Evolutionary conservation across 2,113 vertebrate species (phyloP), one percentile per base, ranked within the genome.

Genomic region (Carassius auratus): DNA sequence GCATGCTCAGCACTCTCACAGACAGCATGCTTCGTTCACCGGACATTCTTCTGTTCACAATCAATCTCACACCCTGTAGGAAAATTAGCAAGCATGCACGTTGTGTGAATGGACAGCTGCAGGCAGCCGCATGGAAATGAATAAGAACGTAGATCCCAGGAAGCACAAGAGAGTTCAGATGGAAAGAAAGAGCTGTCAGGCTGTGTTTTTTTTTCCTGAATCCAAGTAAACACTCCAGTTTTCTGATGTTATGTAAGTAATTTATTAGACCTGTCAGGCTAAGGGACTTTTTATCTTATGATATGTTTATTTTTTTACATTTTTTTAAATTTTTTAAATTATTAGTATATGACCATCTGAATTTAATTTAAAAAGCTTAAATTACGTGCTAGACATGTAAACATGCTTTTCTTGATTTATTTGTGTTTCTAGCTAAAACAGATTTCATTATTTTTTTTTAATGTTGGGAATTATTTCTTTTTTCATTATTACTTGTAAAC

Each of bases 71-170:
- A 81, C 85, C 69, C 85, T 45, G 77, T 76, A 55, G 71, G 84
- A 71, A 84, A 86, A 84, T 88, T 83, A 69, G 81, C 71, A 42
- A 33, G 84, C 23, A 59, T 86, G 84, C 66, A 38, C 26, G 55
- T 88, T 69, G 74, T 88, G 84, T 86, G 68, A 86, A 83, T 21
- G 26, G 66, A 68, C 87, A 86, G 85, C 85, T 88, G 87, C 81
- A 84, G 69, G 81, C 76, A 80, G 76, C 59, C 86, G 33, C 84
- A 66, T 76, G 62, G 57, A 62, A 64, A 23, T 64, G 71, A 87
- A 62, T 77, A 81, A 86, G 69, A 57, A 75, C 19, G 10, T 76
- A 42, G 55, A 84, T 86, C 84, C 62, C 69, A 48, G 69, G 66
- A 69, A 81, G 66, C 66, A 80, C 57, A 8, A 74, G 68, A 84